Conservation (phyloP, 1,140 invertebrate species). For the Ceratina japonica region DNA sequence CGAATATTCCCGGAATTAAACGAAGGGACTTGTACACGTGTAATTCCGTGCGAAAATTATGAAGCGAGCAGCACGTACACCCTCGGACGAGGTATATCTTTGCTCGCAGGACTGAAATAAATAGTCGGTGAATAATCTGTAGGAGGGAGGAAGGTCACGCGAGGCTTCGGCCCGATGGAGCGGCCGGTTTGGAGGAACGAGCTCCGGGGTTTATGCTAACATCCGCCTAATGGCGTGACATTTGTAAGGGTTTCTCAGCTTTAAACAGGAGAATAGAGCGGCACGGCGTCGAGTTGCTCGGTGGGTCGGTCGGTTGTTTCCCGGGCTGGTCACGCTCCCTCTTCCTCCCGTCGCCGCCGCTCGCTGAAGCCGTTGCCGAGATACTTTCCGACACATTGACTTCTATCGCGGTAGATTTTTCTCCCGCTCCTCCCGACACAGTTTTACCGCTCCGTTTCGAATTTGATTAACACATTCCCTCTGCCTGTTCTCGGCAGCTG, state of each 20-base stretch:
- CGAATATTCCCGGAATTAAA: background rate
- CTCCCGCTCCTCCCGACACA: background rate
- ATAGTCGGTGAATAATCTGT: background rate
- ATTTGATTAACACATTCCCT: slow-evolving; percentile 1
- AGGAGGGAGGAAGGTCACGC: background rate
- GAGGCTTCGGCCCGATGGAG: background rate
- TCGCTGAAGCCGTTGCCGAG: background rate
- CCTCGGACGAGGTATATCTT: too few species aligned
- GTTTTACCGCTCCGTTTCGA: background rate
- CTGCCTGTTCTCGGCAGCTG: background rate
- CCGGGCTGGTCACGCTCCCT: background rate
- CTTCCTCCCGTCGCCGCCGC: background rate
- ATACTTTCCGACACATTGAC: slow-evolving; percentile 43
- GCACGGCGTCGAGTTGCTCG: background rate
- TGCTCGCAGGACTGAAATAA: too few species aligned
- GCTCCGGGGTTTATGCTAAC: slow-evolving; percentile 3
- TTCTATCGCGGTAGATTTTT: slow-evolving; percentile 38
- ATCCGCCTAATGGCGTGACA: slow-evolving; percentile 21
- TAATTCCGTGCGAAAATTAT: slow-evolving; percentile 1
- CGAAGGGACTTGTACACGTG: background rate
- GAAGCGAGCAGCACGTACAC: background rate
- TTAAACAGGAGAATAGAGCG: slow-evolving; percentile 19
- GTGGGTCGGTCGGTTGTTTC: background rate
- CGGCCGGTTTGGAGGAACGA: background rate
- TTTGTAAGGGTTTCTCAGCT: slow-evolving; percentile 26